Evolutionary conservation across 2,113 vertebrate genomes (phyloP).

Genomic region (Myiozetetes cayanensis): DNA sequence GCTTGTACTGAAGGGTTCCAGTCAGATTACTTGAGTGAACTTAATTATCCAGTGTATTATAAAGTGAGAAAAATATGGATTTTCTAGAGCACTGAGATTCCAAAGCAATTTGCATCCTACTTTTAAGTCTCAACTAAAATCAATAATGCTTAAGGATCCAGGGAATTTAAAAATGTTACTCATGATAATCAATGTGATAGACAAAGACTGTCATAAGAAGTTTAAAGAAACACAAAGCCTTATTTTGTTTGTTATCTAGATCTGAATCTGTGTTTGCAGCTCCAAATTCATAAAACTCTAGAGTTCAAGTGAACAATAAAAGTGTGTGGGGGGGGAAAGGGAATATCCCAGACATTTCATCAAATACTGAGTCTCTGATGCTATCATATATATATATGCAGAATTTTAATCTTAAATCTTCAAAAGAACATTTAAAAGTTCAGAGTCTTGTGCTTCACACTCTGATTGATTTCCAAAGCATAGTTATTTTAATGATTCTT

Average conservation of each 20-base stretch:
- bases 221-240: background rate
- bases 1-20: background rate
- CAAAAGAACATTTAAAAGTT: background rate
- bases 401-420: background rate
- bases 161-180: background rate
- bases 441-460: background rate
- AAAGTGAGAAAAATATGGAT: background rate
- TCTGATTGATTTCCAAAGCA: background rate
- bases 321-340: accelerated
- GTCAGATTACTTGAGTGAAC: background rate
- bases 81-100: background rate
- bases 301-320: background rate
- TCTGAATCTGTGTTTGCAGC: background rate
- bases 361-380: background rate
- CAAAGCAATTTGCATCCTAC: background rate
- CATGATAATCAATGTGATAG: background rate
- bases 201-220: background rate
- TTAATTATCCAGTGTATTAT: background rate
- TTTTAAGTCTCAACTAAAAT: background rate
- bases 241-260: background rate
- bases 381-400: background rate
- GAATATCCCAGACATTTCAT: background rate
- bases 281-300: background rate
- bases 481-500: background rate
- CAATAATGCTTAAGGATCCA: background rate